phyloP scores from a whole-genome alignment of 2,113 vertebrate species.

The Aptenodytes patagonicus region DNA sequence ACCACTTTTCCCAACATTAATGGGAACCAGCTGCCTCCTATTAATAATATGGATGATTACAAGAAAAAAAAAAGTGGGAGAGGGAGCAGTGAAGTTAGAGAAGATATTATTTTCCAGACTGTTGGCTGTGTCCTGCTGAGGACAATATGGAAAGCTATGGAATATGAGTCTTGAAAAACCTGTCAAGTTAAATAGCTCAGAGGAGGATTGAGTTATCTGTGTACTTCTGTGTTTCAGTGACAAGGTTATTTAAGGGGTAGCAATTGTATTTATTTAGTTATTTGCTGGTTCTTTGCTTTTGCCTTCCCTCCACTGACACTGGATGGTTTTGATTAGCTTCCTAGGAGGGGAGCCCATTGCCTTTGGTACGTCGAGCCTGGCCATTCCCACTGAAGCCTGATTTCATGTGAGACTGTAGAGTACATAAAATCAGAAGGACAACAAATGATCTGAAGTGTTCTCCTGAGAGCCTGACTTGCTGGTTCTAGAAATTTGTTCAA shows the following conservation, averaged over 20 bases:
- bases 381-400: background rate
- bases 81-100: slow-evolving; percentile 33
- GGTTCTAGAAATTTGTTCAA: background rate
- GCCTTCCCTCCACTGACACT: background rate
- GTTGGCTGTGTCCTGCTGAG: slow-evolving; percentile 32
- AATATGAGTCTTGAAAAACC: slow-evolving; percentile 40
- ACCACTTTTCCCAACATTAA: slow-evolving; percentile 74
- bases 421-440: slow-evolving; percentile 16
- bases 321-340: slow-evolving; percentile 38
- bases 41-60: slow-evolving; percentile 74
- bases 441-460: background rate
- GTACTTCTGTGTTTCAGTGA: background rate
- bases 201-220: background rate
- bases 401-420: background rate
- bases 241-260: slow-evolving; percentile 3
- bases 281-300: background rate
- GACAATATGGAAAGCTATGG: slow-evolving; percentile 32
- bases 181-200: slow-evolving; percentile 23
- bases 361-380: background rate
- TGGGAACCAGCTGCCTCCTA: slow-evolving; percentile 82
- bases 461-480: background rate
- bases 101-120: slow-evolving; percentile 56
- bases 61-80: background rate
- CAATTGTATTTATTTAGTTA: slow-evolving; percentile 2
- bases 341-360: background rate